Conservation (phyloP, 2,797 vertebrate species). For the Acridotheres tristis region DNA sequence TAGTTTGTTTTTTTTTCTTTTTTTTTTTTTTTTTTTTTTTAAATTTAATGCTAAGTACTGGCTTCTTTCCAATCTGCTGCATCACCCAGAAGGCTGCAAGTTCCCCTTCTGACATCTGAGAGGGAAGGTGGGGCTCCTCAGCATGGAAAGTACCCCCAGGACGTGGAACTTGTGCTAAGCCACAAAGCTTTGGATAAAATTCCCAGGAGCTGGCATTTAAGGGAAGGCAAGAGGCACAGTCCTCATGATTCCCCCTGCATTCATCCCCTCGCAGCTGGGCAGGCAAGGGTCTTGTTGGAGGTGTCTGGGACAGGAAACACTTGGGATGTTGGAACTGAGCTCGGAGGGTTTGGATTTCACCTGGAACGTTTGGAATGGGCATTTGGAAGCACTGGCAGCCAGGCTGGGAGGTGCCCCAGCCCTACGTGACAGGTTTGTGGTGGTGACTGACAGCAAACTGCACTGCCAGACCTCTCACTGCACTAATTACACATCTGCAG, state of each 20-base stretch:
- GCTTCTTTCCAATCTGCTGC: not conserved
- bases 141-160: not conserved
- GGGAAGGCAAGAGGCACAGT: not conserved
- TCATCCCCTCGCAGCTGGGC: not conserved
- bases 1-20: not conserved
- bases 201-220: not conserved
- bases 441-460: not conserved
- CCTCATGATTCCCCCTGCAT: rapidly evolving
- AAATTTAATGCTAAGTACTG: not conserved
- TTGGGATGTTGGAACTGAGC: not conserved
- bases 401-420: not conserved
- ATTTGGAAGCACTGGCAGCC: not conserved
- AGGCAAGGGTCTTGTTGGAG: not conserved
- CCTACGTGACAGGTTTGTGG: not conserved
- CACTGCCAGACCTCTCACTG: not conserved
- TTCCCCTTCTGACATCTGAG: not conserved
- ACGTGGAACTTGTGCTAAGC: not conserved
- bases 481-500: not conserved
- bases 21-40: not conserved
- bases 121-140: not conserved
- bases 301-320: not conserved
- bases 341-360: not conserved
- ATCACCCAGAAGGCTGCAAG: not conserved
- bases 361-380: not conserved
- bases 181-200: not conserved